Evolutionary conservation across 1,140 invertebrate genomes (phyloP), one percentile per base, ranked within the genome.

Genomic region (Belonocnema kinseyi): DNA sequence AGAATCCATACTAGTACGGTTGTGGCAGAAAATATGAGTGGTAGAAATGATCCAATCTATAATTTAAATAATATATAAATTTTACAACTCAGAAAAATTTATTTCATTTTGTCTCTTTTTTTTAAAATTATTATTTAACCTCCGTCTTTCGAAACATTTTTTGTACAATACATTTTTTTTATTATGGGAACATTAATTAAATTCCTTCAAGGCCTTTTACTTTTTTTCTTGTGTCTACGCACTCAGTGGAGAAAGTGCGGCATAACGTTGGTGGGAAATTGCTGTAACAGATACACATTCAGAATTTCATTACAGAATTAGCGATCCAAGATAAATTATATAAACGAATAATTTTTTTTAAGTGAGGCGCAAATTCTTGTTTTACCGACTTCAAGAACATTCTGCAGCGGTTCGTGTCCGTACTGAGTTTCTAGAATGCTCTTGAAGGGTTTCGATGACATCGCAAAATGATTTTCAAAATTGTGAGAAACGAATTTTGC

Each of bases 201-300:
- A 26, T 33, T 66, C 26, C 14, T 40, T 66, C 26, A 66, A 66
- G 61, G 61, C 33, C 26, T 66, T 66, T 66, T 66, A 11, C 4
- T 11, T 66, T 16, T 21, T n/a, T 16, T 66, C 58, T 66, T 40
- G n/a, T 5, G 26, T 33, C 33, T 33, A 40, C 40, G 61, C 61
- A 40, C 40, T 33, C 17, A 6, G 61, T 16, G 21, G 61, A 66
- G 61, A 66, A 66, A 66, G 61, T 66, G 16, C 21, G n/a, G 19
- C 12, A 58, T 66, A 66, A n/a, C 61, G 61, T 66, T 66, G 61
- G 61, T 66, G 61, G 61, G 61, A 66, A 66, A 40, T 46, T 40
- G 26, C 14, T 14, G 26, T 66, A 66, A 66, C 61, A 66, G 26
- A 21, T 58, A 58, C 19, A 56, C 54, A 19, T 14, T 26, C 12